These are phyloP conservation scores for Nymphalis polychloros DNA, from an alignment of 2,888 invertebrate species.

Conservation along the genomic window DNA sequence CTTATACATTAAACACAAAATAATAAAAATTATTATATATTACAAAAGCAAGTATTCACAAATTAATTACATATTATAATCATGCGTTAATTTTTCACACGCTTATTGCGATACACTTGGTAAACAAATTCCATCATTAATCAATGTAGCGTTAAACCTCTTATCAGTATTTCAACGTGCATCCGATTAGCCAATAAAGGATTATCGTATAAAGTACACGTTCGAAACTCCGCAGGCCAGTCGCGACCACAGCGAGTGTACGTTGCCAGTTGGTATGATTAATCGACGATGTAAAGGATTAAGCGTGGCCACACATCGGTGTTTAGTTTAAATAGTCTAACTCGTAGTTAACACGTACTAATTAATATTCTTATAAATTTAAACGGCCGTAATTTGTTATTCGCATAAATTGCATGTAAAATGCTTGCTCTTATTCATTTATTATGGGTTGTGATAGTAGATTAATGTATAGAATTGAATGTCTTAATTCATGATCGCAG, in stretches of 20 bases:
- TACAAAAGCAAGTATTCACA: too few species aligned
- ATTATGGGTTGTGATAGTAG: too few species aligned
- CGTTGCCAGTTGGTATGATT: conserved; percentile 45
- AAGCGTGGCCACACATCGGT: conserved; percentile 29
- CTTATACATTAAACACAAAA: too few species aligned
- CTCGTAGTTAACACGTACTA: neutral
- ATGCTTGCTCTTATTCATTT: too few species aligned
- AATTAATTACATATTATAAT: too few species aligned
- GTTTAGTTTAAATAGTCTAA: conserved; percentile 10
- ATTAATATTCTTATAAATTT: neutral
- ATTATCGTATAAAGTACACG: conserved; percentile 73
- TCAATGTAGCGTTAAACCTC: conserved; percentile 31
- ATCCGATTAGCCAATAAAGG: conserved; percentile 67
- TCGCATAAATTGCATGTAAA: neutral
- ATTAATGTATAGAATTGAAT: too few species aligned
- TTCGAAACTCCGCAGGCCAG: conserved; percentile 68
- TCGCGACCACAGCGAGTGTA: conserved; percentile 52
- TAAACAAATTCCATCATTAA: conserved; percentile 28
- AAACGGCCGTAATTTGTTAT: neutral
- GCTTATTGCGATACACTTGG: conserved; percentile 6
- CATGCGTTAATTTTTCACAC: neutral
- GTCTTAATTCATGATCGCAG: too few species aligned
- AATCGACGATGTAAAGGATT: conserved; percentile 48
- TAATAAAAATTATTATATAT: too few species aligned
- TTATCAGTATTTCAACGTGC: conserved; percentile 33